Evolutionary conservation across 2,797 vertebrate genomes (phyloP).

Genomic region (Lithobates pipiens): DNA sequence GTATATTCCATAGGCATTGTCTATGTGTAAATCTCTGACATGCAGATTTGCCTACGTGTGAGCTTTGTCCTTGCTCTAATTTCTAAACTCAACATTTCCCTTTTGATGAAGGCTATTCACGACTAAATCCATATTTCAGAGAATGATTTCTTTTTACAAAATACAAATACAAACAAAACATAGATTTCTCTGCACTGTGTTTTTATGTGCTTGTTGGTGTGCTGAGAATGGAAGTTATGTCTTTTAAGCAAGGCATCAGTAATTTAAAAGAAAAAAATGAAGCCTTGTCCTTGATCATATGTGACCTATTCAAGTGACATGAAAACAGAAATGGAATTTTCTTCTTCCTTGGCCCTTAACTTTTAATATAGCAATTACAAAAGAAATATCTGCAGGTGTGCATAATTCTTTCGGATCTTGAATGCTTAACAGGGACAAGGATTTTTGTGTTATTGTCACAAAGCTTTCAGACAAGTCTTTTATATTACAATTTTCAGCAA

Average conservation of each 20-base stretch:
- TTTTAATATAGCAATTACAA: slow-evolving; percentile 35
- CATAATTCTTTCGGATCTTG: slow-evolving; percentile 41
- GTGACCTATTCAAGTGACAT: slow-evolving; percentile 39
- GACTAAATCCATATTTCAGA: slow-evolving; percentile 13
- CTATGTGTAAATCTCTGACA: neutral
- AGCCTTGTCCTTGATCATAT: slow-evolving; percentile 51
- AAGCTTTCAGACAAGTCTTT: slow-evolving; percentile 49
- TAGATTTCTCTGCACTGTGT: slow-evolving; percentile 1
- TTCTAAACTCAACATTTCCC: neutral
- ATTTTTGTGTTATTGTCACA: slow-evolving; percentile 28
- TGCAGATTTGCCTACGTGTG: neutral
- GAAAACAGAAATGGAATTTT: slow-evolving; percentile 40
- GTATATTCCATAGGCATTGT: slow-evolving; percentile 1
- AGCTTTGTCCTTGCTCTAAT: slow-evolving; percentile 10
- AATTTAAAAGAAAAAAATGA: slow-evolving; percentile 37
- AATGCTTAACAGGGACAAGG: slow-evolving; percentile 49
- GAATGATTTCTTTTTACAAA: slow-evolving; percentile 31
- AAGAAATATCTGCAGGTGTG: slow-evolving; percentile 45
- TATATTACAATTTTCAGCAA: slow-evolving; percentile 50
- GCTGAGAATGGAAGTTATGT: slow-evolving; percentile 21
- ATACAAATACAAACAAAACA: slow-evolving; percentile 27
- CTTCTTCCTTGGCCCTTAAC: slow-evolving; percentile 54
- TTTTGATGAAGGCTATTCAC: slow-evolving; percentile 36
- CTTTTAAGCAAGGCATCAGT: slow-evolving; percentile 24
- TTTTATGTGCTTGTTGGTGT: slow-evolving; percentile 22